Evolutionary conservation across 2,888 invertebrate genomes (phyloP).

Genomic region (Leptopterna dolabrata): DNA sequence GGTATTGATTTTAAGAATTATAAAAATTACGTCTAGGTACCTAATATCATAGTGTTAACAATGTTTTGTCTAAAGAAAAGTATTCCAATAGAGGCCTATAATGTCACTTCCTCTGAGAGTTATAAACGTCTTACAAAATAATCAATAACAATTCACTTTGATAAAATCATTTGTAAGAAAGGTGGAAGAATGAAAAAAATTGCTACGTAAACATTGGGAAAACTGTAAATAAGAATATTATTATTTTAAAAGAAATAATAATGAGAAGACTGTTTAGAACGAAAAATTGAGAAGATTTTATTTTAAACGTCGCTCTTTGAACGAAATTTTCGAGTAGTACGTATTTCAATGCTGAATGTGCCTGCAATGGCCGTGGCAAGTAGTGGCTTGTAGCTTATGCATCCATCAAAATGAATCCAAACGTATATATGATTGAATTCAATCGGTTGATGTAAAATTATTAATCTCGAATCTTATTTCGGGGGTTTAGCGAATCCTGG

Average conservation of each 20-base stretch:
- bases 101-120: not conserved
- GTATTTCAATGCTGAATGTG: constrained; percentile 14
- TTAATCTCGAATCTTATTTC: too few relatives aligned
- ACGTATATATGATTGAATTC: not conserved
- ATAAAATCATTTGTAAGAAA: not conserved
- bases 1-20: not conserved
- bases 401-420: not conserved
- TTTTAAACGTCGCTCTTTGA: constrained; percentile 26
- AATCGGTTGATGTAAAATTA: not conserved
- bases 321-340: not conserved
- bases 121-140: not conserved
- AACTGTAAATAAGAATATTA: constrained; percentile 26
- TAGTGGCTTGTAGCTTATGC: constrained; percentile 10
- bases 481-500: too few relatives aligned
- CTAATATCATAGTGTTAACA: not conserved
- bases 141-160: not conserved
- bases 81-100: constrained; percentile 39
- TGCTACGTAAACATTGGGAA: not conserved
- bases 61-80: not conserved
- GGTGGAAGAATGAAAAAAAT: not conserved
- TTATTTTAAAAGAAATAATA: not conserved
- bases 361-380: constrained; percentile 20
- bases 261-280: constrained; percentile 37
- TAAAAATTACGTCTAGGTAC: not conserved
- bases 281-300: constrained; percentile 31